A percentile compares a stretch with the other conserved stretches of the same genome.
phyloP scores from a whole-genome alignment of 2,113 vertebrate species.

The Ciconia maguari region DNA sequence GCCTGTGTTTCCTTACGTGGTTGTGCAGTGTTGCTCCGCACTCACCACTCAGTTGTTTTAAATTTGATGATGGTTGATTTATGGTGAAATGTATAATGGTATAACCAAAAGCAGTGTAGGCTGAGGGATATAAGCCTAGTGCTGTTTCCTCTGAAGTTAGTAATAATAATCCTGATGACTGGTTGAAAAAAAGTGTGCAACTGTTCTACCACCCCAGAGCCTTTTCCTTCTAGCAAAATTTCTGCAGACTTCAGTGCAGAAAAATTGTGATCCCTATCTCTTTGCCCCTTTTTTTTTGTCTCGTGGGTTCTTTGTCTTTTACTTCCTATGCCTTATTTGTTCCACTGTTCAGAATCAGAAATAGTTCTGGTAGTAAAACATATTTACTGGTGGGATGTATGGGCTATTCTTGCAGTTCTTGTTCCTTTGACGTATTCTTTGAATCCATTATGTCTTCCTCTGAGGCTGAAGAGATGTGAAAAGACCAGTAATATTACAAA shows the following conservation, averaged over 20 bases:
- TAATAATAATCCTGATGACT: neutral
- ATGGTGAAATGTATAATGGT: neutral
- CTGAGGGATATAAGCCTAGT: neutral
- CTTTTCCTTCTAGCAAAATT: neutral
- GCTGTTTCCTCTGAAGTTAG: constrained; percentile 9
- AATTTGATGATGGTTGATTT: neutral
- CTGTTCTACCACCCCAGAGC: neutral
- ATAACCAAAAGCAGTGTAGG: neutral
- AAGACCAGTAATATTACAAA: neutral
- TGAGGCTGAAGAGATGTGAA: constrained; percentile 9
- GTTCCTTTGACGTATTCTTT: neutral
- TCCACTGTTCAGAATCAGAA: neutral
- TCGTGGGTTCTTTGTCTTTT: neutral
- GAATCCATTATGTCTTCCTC: neutral
- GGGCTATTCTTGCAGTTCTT: neutral
- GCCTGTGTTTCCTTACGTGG: neutral
- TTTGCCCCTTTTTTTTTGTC: neutral
- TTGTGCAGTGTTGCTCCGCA: neutral
- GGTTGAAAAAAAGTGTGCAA: neutral
- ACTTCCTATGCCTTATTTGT: neutral
- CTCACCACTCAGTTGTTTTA: neutral
- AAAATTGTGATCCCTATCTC: neutral
- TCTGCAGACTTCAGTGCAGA: neutral
- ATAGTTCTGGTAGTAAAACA: neutral
- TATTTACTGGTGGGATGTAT: neutral